Conservation (phyloP, 2,113 vertebrate genomes). For the Natator depressus region DNA sequence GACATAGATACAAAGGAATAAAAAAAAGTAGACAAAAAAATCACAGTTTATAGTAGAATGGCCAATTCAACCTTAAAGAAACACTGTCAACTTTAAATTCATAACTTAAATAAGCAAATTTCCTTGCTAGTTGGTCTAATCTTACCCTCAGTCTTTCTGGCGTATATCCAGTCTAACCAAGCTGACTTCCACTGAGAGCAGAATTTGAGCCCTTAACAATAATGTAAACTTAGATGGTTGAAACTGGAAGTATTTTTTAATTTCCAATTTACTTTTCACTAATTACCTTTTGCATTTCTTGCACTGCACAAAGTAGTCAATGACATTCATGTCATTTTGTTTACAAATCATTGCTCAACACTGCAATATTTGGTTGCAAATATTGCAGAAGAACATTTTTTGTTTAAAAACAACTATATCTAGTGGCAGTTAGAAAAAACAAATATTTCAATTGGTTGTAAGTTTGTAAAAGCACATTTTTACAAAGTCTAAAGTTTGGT, state of each 20-base stretch:
- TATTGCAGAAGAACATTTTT: not conserved
- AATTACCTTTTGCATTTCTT: constrained; percentile 53
- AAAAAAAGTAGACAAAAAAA: not conserved
- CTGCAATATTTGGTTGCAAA: not conserved
- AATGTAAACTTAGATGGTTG: not conserved
- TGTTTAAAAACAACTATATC: not conserved
- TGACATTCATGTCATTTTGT: constrained; percentile 31
- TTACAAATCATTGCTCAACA: constrained; percentile 17
- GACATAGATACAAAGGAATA: not conserved
- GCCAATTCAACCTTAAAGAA: not conserved
- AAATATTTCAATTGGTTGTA: constrained; percentile 13
- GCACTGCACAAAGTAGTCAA: constrained; percentile 5
- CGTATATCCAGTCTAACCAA: not conserved
- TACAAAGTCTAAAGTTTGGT: not conserved
- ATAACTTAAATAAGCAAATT: not conserved
- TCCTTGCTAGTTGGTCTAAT: not conserved
- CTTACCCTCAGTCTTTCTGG: not conserved
- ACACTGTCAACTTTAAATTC: constrained; percentile 19
- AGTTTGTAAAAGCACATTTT: not conserved
- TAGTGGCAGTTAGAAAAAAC: not conserved
- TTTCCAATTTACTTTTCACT: not conserved
- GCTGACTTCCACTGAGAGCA: not conserved
- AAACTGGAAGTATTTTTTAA: not conserved
- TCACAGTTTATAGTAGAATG: not conserved
- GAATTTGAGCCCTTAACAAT: constrained; percentile 1